Evolutionary conservation across 2,888 invertebrate species (phyloP).

Genomic region (Ornithoptera alexandrae): DNA sequence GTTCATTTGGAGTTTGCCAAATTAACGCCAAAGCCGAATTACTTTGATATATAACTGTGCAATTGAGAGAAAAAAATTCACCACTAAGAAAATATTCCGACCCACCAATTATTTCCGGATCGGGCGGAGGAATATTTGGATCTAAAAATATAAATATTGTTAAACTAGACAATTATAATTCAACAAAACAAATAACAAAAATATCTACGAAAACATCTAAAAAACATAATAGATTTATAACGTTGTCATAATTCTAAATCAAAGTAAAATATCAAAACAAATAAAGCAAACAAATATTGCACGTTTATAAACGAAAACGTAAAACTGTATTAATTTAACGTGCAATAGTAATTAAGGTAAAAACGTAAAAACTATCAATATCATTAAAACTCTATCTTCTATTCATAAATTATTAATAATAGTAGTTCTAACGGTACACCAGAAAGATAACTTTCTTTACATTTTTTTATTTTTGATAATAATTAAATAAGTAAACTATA

Average conservation of each 20-base stretch:
- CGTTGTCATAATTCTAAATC: neutral
- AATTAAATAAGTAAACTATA: neutral
- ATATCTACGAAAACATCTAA: constrained; percentile 9
- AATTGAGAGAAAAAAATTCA: constrained; percentile 62
- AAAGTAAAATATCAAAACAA: constrained; percentile 14
- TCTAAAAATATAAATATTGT: constrained; percentile 34
- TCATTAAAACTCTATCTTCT: neutral
- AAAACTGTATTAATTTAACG: constrained; percentile 20
- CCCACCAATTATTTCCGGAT: constrained; percentile 42
- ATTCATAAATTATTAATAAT: neutral
- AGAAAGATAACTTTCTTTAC: neutral
- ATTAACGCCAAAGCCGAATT: constrained; percentile 48
- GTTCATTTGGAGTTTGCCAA: constrained; percentile 48
- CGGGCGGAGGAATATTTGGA: constrained; percentile 39
- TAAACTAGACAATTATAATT: constrained; percentile 28
- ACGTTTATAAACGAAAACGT: constrained; percentile 22
- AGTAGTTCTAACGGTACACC: constrained; percentile 12
- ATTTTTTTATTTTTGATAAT: neutral
- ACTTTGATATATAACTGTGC: constrained; percentile 49
- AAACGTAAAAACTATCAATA: constrained; percentile 1
- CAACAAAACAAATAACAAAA: no score
- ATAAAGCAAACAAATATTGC: constrained; percentile 30
- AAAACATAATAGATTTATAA: constrained; percentile 10
- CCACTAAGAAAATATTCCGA: constrained; percentile 48
- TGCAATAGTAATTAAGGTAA: constrained; percentile 23